Percentiles rank a stretch among this genome's conserved stretches.
Conservation (phyloP, 30 jellyfish, hydroid and myxozoan species). For the Hydractinia echinata region DNA sequence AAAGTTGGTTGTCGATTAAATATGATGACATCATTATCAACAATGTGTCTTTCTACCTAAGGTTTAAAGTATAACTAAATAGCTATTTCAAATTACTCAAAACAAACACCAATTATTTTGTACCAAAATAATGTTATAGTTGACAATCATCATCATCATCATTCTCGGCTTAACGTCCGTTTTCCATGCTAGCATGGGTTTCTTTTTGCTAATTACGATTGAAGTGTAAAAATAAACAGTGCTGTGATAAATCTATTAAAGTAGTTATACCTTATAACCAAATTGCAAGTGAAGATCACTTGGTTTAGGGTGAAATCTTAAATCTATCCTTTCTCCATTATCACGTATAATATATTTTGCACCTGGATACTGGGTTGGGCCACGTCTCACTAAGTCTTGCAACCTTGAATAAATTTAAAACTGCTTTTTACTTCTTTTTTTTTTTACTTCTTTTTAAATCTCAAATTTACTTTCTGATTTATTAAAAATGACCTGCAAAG, state of each 20-base stretch:
- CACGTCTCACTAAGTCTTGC: conserved; percentile 92
- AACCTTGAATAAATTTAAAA: conserved; percentile 36
- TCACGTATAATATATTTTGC: conserved; percentile 97
- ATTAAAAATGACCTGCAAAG: no score
- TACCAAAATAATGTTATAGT: no score
- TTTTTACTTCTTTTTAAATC: neutral
- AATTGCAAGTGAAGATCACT: conserved; percentile 96
- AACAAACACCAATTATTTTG: neutral
- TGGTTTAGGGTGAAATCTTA: conserved; percentile 88
- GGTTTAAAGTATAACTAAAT: neutral
- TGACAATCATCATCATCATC: no score
- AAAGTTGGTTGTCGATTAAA: conserved; percentile 99
- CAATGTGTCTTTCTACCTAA: conserved; percentile 92
- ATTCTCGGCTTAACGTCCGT: no score
- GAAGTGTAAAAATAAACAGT: neutral
- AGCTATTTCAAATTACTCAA: neutral
- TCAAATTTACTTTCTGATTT: no score
- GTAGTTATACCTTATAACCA: conserved; percentile 63
- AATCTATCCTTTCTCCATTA: conserved; percentile 92
- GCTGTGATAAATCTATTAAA: neutral
- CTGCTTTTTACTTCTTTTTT: neutral
- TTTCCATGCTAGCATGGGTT: no score
- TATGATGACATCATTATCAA: conserved; percentile 86
- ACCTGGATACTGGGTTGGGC: conserved; percentile 99
- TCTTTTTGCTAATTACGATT: neutral